Percentiles rank a stretch among this genome's conserved stretches.
phyloP scores from a whole-genome alignment of 2,113 vertebrate genomes.

The Sapajus apella region DNA sequence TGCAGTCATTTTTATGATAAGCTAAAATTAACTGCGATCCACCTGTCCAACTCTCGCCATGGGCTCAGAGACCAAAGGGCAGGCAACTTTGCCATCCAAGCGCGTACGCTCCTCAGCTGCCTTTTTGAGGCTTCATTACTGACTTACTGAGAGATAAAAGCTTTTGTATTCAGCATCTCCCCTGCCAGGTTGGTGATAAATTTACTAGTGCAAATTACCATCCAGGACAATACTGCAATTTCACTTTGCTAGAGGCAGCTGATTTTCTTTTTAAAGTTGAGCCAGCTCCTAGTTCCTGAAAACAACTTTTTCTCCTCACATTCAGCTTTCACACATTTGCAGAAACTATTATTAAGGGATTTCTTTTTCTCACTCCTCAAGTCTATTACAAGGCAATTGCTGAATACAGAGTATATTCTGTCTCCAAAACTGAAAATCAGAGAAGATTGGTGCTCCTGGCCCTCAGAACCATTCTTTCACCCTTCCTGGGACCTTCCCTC shows the following conservation, averaged over 20 bases:
- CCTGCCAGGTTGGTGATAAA: conserved; percentile 20
- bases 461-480: neutral
- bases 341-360: neutral
- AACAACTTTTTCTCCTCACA: conserved; percentile 18
- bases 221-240: neutral
- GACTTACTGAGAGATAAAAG: neutral
- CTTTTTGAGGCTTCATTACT: neutral
- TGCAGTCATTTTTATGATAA: neutral
- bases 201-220: conserved; percentile 13
- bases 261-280: conserved; percentile 39
- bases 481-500: neutral
- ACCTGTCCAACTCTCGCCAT: neutral
- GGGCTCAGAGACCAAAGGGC: neutral
- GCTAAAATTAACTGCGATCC: neutral
- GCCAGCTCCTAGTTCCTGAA: conserved; percentile 2
- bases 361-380: neutral
- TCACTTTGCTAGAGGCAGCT: neutral
- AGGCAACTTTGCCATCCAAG: neutral
- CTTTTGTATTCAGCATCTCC: neutral
- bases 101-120: neutral
- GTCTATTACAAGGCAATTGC: neutral
- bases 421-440: neutral
- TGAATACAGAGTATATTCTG: neutral
- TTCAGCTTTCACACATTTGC: neutral
- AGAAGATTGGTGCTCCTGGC: neutral